Percentiles rank a stretch among this genome's conserved stretches.
phyloP scores from a whole-genome alignment of 2,113 vertebrate genomes.

The Passer domesticus region DNA sequence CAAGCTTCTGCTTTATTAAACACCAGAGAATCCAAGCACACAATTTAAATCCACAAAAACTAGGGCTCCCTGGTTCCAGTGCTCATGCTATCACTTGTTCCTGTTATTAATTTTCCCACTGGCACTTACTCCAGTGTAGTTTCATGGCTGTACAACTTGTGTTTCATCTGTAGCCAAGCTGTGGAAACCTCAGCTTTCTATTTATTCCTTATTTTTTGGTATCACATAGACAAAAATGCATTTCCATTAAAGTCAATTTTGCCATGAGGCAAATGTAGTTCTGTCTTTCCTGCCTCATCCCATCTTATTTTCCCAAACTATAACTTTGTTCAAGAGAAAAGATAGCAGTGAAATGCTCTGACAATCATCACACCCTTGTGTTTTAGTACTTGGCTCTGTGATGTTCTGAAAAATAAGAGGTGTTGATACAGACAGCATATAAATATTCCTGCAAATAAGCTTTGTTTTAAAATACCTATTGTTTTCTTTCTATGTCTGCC shows the following conservation, averaged over 20 bases:
- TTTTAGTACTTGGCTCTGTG: not conserved
- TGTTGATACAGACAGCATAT: not conserved
- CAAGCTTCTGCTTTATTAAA: constrained; percentile 25
- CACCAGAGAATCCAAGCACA: not conserved
- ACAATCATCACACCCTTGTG: not conserved
- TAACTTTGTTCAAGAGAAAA: constrained; percentile 1
- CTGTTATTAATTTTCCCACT: constrained; percentile 47
- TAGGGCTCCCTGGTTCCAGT: not conserved
- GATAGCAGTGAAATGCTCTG: not conserved
- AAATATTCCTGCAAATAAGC: not conserved
- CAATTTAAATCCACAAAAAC: constrained; percentile 7
- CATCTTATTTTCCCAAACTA: constrained; percentile 10
- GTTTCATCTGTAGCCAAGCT: constrained; percentile 19
- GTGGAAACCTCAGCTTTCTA: not conserved
- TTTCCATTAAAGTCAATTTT: constrained; percentile 4
- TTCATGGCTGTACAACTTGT: not conserved
- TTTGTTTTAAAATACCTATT: constrained; percentile 13
- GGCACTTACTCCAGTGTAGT: not conserved
- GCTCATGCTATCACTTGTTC: not conserved
- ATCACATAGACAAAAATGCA: constrained; percentile 10
- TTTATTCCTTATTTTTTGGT: constrained; percentile 9
- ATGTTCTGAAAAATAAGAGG: constrained; percentile 22
- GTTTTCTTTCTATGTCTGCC: constrained; percentile 9
- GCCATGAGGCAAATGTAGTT: not conserved
- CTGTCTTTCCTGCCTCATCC: not conserved